Base-by-base conservation (phyloP, 2,888 invertebrate genomes). In the Lithophane socia region DNA sequence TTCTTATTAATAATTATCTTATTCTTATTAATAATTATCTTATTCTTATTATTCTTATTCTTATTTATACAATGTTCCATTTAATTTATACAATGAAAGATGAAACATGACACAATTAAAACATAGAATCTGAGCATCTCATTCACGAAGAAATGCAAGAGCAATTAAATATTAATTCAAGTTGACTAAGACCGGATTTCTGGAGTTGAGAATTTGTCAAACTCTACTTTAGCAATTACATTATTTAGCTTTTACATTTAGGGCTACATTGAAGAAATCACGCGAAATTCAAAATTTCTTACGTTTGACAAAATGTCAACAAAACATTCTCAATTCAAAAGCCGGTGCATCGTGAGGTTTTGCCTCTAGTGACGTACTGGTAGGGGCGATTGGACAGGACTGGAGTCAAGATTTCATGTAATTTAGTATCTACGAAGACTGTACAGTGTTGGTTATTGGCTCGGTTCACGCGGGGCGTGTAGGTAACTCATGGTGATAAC, bases 331-430 rank as follows among this genome's bases (percentile, higher is more conserved):
- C 56, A n/a, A 12, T 24, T 58, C 24, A 1, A 24, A 56, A 13
- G 7, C 5, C 13, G 13, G 24, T 69, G 54, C 47, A 21, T 42
- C 71, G 49, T 37, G 47, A 68, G 65, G 72, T 73, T 72, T 73
- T 73, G 42, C 18, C 60, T 42, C n/a, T 49, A 42, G 47, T 13
- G 37, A 24, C 24, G 37, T 63, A 18, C 54, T 72, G 42, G 58
- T 71, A 49, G 56, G 58, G 54, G 52, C 58, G 29, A 84, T 91
- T 91, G 91, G 91, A 89, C 74, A 75, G 77, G 37, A 37, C 37
- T 5, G 37, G 86, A 85, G 73, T 91, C 92, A 91, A 91, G 85
- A 90, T 90, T 89, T 80, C 83, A 64, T 77, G 61, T 78, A 67
- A 79, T 79, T 60, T 80, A n/a, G 66, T 86, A 85, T 86, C 80